Evolutionary conservation across 2,797 vertebrate species (phyloP).

Genomic region (Chrosomus eos): DNA sequence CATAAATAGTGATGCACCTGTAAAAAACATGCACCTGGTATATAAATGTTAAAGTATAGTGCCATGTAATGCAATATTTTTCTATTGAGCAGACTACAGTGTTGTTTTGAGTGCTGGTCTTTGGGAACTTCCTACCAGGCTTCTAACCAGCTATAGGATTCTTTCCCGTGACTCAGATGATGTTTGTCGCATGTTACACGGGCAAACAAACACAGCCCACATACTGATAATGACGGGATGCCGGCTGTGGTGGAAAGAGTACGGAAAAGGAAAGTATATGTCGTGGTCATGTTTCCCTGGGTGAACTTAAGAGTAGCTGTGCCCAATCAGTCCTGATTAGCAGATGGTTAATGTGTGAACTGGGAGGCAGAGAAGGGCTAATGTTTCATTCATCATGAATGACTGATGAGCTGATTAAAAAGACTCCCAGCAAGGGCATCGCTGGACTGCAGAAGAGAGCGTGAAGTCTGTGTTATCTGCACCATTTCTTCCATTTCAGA

Average conservation of each 20-base stretch:
- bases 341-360: constrained; percentile 58
- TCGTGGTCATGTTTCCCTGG: constrained; percentile 10
- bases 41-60: background rate
- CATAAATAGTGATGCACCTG: background rate
- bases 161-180: background rate
- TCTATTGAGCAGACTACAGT: background rate
- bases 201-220: constrained; percentile 24
- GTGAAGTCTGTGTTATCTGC: background rate
- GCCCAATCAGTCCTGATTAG: constrained; percentile 49
- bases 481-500: background rate
- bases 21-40: background rate
- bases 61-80: background rate
- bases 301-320: constrained; percentile 18
- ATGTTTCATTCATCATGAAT: constrained; percentile 44
- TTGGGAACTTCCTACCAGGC: background rate
- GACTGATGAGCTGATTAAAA: constrained; percentile 54
- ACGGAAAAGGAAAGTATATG: background rate
- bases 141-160: background rate
- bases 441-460: constrained; percentile 13
- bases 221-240: background rate
- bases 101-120: background rate
- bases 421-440: constrained; percentile 42
- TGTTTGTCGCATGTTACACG: background rate
- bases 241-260: background rate
- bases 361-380: constrained; percentile 40